phyloP scores from a whole-genome alignment of 2,888 invertebrate species.

The Scaptodrosophila latifasciaeformis region DNA sequence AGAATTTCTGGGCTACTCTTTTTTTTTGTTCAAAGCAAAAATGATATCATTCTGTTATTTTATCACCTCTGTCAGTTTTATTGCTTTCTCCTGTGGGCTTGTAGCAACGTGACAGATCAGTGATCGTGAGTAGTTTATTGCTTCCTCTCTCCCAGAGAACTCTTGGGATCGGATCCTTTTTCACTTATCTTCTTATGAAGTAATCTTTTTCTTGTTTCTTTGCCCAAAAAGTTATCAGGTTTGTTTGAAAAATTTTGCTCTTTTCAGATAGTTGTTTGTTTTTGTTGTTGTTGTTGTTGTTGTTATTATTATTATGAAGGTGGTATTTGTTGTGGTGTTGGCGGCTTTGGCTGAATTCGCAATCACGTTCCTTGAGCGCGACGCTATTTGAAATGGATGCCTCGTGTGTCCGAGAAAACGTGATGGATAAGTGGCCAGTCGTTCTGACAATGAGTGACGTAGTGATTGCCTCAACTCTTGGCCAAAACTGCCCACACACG shows the following conservation, averaged over 20 bases:
- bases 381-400: constrained; percentile 71
- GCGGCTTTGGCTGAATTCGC: no score
- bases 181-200: no score
- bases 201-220: no score
- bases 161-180: no score
- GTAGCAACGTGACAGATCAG: constrained; percentile 58
- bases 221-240: no score
- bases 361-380: constrained; percentile 33
- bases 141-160: no score
- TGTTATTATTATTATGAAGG: no score
- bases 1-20: constrained; percentile 52
- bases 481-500: constrained; percentile 23
- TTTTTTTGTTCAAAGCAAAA: constrained; percentile 19
- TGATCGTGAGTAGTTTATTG: constrained; percentile 64
- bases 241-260: no score
- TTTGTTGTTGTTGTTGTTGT: constrained; percentile 25
- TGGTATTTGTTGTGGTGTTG: no score
- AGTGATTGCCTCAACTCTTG: constrained; percentile 33
- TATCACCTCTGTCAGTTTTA: constrained; percentile 68
- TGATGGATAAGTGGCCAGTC: constrained; percentile 69
- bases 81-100: constrained; percentile 48
- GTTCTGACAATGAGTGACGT: no score
- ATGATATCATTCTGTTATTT: constrained; percentile 71
- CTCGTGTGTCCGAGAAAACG: constrained; percentile 73
- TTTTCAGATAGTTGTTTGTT: no score